phyloP scores from a whole-genome alignment of 2,888 invertebrate species.

The Itoplectis maculator region DNA sequence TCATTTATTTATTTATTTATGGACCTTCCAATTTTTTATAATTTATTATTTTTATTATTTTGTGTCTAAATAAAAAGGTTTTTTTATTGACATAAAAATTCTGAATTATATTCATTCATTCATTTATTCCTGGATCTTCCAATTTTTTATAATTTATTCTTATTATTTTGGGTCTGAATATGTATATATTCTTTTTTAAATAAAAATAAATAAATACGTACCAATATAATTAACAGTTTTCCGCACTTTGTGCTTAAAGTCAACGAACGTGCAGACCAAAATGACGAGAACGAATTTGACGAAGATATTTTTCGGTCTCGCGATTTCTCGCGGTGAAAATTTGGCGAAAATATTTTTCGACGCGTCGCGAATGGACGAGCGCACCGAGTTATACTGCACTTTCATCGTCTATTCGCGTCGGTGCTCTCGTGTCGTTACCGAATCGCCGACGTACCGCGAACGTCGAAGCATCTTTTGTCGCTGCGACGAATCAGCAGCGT shows the following conservation, averaged over 20 bases:
- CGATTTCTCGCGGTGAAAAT: background rate
- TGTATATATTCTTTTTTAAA: too few species aligned
- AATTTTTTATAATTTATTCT: too few species aligned
- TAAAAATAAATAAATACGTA: too few species aligned
- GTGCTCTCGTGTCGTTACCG: conserved; percentile 7
- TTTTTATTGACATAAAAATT: too few species aligned
- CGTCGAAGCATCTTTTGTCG: conserved; percentile 2
- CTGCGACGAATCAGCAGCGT: conserved; percentile 18
- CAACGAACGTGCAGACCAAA: conserved; percentile 19
- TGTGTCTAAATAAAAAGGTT: too few species aligned
- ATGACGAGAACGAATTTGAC: conserved; percentile 48
- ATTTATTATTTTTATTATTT: too few species aligned
- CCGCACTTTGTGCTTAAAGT: conserved; percentile 1
- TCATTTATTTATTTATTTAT: background rate
- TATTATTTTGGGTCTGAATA: too few species aligned
- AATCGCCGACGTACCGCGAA: too few species aligned
- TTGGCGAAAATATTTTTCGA: conserved; percentile 16
- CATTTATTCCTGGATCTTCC: background rate
- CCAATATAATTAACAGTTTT: conserved; percentile 14
- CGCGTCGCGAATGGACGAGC: conserved; percentile 34
- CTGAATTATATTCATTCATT: too few species aligned
- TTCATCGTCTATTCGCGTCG: conserved; percentile 30
- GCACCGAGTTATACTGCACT: background rate
- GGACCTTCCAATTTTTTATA: too few species aligned
- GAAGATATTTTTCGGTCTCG: conserved; percentile 40